These are phyloP conservation scores for Epinephelus coioides DNA, from an alignment of 2,797 vertebrate genomes.

Conservation along the genomic window DNA sequence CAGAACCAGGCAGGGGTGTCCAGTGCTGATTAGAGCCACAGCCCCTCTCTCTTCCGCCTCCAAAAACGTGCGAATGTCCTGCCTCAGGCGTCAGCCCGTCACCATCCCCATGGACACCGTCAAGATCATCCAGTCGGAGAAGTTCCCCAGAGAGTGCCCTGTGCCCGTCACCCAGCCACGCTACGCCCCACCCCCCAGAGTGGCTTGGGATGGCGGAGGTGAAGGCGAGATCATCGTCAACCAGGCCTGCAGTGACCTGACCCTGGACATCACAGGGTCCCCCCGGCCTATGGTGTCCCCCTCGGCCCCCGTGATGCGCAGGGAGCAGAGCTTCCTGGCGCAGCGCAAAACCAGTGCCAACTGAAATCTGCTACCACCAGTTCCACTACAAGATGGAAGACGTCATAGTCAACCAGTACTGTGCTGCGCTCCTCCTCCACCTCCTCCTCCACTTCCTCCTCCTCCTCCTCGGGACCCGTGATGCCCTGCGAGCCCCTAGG, in stretches of 20 bases:
- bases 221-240: slow-evolving; percentile 98
- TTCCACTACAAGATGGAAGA: slow-evolving; percentile 97
- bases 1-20: slow-evolving; percentile 51
- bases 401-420: slow-evolving; percentile 97
- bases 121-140: slow-evolving; percentile 98
- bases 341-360: slow-evolving; percentile 90
- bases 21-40: slow-evolving; percentile 57
- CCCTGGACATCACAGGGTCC: slow-evolving; percentile 86
- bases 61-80: slow-evolving; percentile 90
- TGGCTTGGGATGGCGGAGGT: slow-evolving; percentile 95
- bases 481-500: slow-evolving; percentile 95
- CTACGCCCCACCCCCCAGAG: slow-evolving; percentile 90
- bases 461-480: slow-evolving; percentile 84
- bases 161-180: slow-evolving; percentile 90
- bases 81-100: slow-evolving; percentile 96
- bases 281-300: slow-evolving; percentile 83
- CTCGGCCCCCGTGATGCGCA: slow-evolving; percentile 84
- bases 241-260: slow-evolving; percentile 95
- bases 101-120: slow-evolving; percentile 99
- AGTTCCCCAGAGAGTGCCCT: slow-evolving; percentile 94
- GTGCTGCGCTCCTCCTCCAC: slow-evolving; percentile 91
- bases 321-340: slow-evolving; percentile 88
- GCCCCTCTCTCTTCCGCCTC: slow-evolving; percentile 49
- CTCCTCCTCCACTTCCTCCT: slow-evolving; percentile 81
- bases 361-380: slow-evolving; percentile 96